phyloP scores from a whole-genome alignment of 2,113 vertebrate species.

The Gnathonemus echidnorhynchus region DNA sequence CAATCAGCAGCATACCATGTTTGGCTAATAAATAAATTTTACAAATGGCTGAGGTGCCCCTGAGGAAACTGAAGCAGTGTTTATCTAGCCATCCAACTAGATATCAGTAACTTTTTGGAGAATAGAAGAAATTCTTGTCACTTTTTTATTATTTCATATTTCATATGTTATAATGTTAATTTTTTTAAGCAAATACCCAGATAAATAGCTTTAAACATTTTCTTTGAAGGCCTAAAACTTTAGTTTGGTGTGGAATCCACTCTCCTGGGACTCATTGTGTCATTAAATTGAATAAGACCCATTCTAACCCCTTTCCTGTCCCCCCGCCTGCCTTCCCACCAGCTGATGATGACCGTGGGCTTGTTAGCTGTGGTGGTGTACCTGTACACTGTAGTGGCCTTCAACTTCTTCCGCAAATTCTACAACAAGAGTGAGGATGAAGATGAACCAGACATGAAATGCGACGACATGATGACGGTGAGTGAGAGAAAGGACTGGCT shows the following conservation, averaged over 20 bases:
- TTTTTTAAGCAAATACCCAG: background rate
- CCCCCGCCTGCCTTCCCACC: background rate
- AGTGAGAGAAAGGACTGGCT: constrained; percentile 23
- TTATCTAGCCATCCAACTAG: background rate
- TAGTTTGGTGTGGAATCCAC: background rate
- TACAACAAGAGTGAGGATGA: constrained; percentile 93
- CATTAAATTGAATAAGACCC: background rate
- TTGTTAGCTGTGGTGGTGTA: constrained; percentile 84
- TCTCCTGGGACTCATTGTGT: background rate
- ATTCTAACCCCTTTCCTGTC: background rate
- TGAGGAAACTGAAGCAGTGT: background rate
- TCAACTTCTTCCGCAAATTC: constrained; percentile 94
- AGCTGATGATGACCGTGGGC: constrained; percentile 88
- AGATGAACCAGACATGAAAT: constrained; percentile 89
- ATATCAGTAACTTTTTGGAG: background rate
- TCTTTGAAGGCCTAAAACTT: background rate
- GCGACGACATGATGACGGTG: constrained; percentile 93
- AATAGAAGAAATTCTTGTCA: background rate
- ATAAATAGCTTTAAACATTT: background rate
- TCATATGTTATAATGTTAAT: background rate
- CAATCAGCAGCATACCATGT: background rate
- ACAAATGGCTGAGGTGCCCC: background rate
- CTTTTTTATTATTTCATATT: background rate
- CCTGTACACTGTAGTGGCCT: constrained; percentile 85
- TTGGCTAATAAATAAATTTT: background rate